Evolutionary conservation across 2,797 vertebrate genomes (phyloP).

Genomic region (Lithobates pipiens): DNA sequence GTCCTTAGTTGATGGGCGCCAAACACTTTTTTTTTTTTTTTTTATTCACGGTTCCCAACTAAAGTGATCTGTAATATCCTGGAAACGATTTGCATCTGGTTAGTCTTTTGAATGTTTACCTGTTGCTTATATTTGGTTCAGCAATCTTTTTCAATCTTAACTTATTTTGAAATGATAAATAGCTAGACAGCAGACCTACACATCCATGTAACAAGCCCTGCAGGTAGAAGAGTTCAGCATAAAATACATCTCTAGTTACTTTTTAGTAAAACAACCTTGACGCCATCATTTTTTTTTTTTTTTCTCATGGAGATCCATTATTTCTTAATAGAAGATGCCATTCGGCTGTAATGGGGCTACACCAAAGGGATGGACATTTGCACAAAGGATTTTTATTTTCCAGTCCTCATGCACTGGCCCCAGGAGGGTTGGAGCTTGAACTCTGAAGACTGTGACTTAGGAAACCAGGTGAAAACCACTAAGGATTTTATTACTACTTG

Average conservation of each 20-base stretch:
- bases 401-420: background rate
- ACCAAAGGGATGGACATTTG: conserved; percentile 18
- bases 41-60: background rate
- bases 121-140: conserved; percentile 5
- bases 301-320: background rate
- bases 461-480: conserved; percentile 54
- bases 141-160: conserved; percentile 16
- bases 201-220: background rate
- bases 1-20: background rate
- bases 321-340: background rate
- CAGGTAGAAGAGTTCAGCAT: conserved; percentile 2
- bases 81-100: background rate
- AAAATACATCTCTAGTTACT: background rate
- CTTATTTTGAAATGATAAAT: conserved; percentile 37
- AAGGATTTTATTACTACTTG: conserved; percentile 45
- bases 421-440: background rate
- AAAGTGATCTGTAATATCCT: background rate
- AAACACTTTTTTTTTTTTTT: background rate
- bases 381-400: conserved; percentile 10
- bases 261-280: background rate
- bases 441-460: background rate
- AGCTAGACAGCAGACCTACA: background rate
- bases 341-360: conserved; percentile 2
- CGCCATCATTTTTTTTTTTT: background rate
- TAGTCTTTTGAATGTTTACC: conserved; percentile 22